A percentile compares a stretch with the other conserved stretches of the same genome.
phyloP scores from a whole-genome alignment of 92 coral and sea anemone genomes.

The Micromussa lordhowensis region DNA sequence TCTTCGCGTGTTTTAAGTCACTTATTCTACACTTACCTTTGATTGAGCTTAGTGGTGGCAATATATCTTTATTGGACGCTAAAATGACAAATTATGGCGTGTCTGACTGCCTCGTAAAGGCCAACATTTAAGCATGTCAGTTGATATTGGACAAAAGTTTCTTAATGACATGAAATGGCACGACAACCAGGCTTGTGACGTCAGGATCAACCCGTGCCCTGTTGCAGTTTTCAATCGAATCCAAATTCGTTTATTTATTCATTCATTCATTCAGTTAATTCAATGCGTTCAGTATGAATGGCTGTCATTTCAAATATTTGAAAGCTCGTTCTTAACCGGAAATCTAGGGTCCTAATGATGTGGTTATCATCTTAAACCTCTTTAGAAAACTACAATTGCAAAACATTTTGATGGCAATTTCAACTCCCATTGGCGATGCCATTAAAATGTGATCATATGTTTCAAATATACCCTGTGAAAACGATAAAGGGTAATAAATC shows the following conservation, averaged over 20 bases:
- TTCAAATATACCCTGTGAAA: background rate
- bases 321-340: conserved; percentile 32
- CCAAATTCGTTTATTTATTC: background rate
- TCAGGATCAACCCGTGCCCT: background rate
- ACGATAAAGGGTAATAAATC: conserved; percentile 21
- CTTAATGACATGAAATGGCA: background rate
- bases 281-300: background rate
- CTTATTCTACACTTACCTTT: conserved; percentile 3
- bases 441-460: background rate
- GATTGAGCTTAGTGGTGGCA: background rate
- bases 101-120: background rate
- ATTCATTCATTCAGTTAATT: background rate
- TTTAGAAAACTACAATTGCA: conserved; percentile 9
- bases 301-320: conserved; percentile 35
- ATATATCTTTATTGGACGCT: conserved; percentile 15
- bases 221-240: background rate
- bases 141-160: conserved; percentile 7
- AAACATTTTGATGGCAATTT: conserved; percentile 22
- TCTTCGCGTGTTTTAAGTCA: background rate
- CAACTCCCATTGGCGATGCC: conserved; percentile 10
- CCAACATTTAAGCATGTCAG: background rate
- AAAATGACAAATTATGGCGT: background rate
- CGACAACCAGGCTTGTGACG: background rate
- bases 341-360: conserved; percentile 30
- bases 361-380: conserved; percentile 28